These are phyloP conservation scores for Mormyrus lacerda DNA, from an alignment of 2,113 vertebrate genomes.

Conservation along the genomic window DNA sequence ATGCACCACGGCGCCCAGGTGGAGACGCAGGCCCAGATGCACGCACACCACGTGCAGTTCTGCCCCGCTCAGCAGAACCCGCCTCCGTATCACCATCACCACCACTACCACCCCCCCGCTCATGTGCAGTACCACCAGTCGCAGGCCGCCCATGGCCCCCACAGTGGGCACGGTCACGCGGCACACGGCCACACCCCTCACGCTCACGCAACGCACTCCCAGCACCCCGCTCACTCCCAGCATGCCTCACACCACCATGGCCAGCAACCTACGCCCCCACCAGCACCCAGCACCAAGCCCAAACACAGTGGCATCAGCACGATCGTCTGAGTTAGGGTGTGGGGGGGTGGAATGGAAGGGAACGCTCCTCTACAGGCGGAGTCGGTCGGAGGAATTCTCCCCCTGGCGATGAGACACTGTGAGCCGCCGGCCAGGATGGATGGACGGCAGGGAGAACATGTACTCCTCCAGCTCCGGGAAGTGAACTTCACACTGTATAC, in stretches of 20 bases:
- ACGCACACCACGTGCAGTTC: constrained; percentile 73
- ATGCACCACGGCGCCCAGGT: constrained; percentile 63
- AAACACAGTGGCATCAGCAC: constrained; percentile 97
- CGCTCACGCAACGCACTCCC: constrained; percentile 6
- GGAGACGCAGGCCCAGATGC: constrained; percentile 58
- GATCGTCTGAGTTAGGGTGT: constrained; percentile 64
- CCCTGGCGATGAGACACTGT: neutral
- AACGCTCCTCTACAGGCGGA: neutral
- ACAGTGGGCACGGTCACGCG: constrained; percentile 48
- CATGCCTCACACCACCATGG: constrained; percentile 68
- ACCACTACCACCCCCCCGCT: constrained; percentile 84
- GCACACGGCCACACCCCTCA: constrained; percentile 32
- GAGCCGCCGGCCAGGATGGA: constrained; percentile 32
- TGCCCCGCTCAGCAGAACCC: constrained; percentile 83
- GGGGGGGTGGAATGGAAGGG: neutral
- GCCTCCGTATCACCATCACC: constrained; percentile 88
- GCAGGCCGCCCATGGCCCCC: constrained; percentile 49
- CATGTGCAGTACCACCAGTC: constrained; percentile 71
- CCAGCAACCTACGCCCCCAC: constrained; percentile 54
- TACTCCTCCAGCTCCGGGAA: constrained; percentile 29
- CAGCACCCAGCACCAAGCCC: constrained; percentile 68
- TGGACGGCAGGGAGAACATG: neutral
- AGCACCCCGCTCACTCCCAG: constrained; percentile 56
- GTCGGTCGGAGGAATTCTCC: neutral
- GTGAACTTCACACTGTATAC: constrained; percentile 37